Percentiles rank a stretch among this genome's conserved stretches.
phyloP scores from a whole-genome alignment of 2,888 invertebrate species.

The Ecliptopera silaceata region DNA sequence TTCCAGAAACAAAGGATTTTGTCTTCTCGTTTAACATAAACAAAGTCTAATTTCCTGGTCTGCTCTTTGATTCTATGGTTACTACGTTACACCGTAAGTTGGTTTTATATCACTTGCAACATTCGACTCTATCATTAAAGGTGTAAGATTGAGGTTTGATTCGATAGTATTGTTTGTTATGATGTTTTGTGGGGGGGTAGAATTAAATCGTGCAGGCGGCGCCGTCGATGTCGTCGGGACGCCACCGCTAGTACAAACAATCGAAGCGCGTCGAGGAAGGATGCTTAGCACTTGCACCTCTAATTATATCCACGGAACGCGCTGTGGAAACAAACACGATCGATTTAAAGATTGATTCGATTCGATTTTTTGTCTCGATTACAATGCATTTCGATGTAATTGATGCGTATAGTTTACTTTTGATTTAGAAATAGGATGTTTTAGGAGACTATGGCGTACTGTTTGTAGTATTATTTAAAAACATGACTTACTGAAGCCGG shows the following conservation, averaged over 20 bases:
- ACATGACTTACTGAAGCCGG: no score
- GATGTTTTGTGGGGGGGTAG: constrained; percentile 47
- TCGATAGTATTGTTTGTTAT: constrained; percentile 39
- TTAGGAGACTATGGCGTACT: background rate
- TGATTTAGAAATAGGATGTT: background rate
- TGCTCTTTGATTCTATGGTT: constrained; percentile 51
- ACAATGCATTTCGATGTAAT: constrained; percentile 27
- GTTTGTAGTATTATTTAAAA: no score
- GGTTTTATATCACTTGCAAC: constrained; percentile 1
- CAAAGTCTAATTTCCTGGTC: constrained; percentile 78
- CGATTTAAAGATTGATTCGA: constrained; percentile 32
- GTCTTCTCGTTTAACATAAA: constrained; percentile 72
- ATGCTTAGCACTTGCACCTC: constrained; percentile 78
- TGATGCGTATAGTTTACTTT: constrained; percentile 9
- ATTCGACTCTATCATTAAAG: constrained; percentile 35
- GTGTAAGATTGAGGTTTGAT: constrained; percentile 38
- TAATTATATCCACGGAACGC: constrained; percentile 75
- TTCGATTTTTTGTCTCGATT: constrained; percentile 34
- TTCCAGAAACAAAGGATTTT: constrained; percentile 69
- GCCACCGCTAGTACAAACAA: constrained; percentile 71
- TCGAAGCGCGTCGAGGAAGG: constrained; percentile 77
- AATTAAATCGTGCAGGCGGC: constrained; percentile 74
- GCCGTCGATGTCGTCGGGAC: constrained; percentile 75
- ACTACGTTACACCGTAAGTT: constrained; percentile 30
- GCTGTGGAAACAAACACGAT: constrained; percentile 67